Conservation (phyloP, 2,113 vertebrate genomes). For the Ictalurus punctatus region DNA sequence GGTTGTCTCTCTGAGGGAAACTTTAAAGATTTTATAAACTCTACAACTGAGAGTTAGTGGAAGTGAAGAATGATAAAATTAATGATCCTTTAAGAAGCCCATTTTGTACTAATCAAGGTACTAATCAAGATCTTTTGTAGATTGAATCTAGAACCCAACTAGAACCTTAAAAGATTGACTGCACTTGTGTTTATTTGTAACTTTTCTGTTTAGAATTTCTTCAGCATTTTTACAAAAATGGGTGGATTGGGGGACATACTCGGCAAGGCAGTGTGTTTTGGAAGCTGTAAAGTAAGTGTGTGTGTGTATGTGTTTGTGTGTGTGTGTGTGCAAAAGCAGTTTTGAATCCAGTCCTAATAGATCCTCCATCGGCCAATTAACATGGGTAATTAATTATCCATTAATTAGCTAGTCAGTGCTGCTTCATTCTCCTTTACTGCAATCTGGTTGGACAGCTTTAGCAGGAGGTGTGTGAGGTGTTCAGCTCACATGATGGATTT, state of each 20-base stretch:
- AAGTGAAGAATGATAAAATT: not conserved
- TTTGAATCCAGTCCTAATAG: not conserved
- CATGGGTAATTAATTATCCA: not conserved
- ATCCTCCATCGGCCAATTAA: not conserved
- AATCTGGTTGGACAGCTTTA: not conserved
- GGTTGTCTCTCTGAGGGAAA: not conserved
- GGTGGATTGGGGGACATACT: not conserved
- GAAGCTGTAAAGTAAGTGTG: not conserved
- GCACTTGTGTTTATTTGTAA: not conserved
- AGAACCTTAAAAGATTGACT: not conserved
- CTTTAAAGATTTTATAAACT: not conserved
- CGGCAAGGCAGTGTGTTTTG: not conserved
- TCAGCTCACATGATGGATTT: not conserved
- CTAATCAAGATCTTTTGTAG: no score
- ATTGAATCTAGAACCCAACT: not conserved
- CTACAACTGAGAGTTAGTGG: not conserved
- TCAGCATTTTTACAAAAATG: not conserved
- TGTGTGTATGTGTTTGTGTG: not conserved
- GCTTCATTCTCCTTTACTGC: not conserved
- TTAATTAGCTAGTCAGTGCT: not conserved
- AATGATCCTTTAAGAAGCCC: not conserved
- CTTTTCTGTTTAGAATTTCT: not conserved
- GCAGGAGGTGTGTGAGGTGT: not conserved
- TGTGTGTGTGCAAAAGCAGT: not conserved
- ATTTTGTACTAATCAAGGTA: not conserved